Percentiles rank a stretch among this genome's conserved stretches.
phyloP scores from a whole-genome alignment of 2,113 vertebrate genomes.

The Cyprinodon brontotheroides region DNA sequence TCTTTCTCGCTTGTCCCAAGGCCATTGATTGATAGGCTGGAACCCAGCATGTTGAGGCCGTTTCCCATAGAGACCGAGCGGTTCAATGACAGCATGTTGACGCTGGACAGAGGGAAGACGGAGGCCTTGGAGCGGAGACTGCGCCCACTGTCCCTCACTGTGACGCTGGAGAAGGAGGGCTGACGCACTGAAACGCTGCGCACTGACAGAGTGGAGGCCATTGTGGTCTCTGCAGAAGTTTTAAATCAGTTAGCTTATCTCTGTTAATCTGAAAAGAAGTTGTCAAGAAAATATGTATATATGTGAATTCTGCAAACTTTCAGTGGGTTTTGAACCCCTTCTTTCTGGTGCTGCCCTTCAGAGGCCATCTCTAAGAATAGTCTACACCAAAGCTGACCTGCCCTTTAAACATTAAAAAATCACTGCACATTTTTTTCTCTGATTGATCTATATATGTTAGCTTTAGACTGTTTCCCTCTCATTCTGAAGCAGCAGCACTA shows the following conservation, averaged over 20 bases:
- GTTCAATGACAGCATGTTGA: slow-evolving; percentile 54
- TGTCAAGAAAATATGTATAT: not conserved
- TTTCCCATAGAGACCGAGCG: slow-evolving; percentile 79
- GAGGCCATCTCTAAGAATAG: too few relatives aligned
- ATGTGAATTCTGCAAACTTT: not conserved
- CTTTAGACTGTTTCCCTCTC: too few relatives aligned
- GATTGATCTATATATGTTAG: too few relatives aligned
- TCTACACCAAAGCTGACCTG: too few relatives aligned
- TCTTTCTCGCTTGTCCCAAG: slow-evolving; percentile 82
- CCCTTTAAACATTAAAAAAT: too few relatives aligned
- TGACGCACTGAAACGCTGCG: slow-evolving; percentile 67
- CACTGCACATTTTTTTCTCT: too few relatives aligned
- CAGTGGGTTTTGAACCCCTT: not conserved
- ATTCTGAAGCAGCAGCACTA: too few relatives aligned
- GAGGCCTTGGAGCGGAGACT: slow-evolving; percentile 66
- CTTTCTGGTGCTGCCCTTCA: not conserved
- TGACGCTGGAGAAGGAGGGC: slow-evolving; percentile 76
- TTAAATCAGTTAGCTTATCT: not conserved
- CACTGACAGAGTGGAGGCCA: slow-evolving; percentile 73
- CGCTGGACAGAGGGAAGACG: slow-evolving; percentile 49
- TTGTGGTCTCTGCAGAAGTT: slow-evolving; percentile 53
- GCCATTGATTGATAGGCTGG: slow-evolving; percentile 66
- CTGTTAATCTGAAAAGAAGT: not conserved
- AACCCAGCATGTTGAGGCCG: slow-evolving; percentile 73
- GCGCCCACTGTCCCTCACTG: slow-evolving; percentile 68